Evolutionary conservation across 2,888 invertebrate genomes (phyloP).

Genomic region (Linnaemya vulpina): DNA sequence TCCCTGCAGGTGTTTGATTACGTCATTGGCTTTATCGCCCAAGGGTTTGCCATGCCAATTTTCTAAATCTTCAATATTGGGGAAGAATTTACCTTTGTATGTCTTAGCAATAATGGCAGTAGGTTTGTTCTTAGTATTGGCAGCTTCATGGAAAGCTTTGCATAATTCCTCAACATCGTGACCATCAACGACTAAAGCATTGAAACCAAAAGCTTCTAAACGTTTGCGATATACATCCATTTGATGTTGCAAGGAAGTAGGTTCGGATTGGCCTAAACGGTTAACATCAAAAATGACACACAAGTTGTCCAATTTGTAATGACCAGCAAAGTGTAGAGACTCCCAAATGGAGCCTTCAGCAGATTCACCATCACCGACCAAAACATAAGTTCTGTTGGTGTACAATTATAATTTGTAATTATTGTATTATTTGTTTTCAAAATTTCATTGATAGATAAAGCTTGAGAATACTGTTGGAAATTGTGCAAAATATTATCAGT

Average conservation of each 20-base stretch:
- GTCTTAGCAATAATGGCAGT: slow-evolving; percentile 98
- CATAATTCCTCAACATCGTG: slow-evolving; percentile 96
- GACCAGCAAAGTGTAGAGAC: slow-evolving; percentile 96
- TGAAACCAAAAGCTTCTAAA: slow-evolving; percentile 94
- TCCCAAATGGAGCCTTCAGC: slow-evolving; percentile 99
- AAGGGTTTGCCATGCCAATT: slow-evolving; percentile 99
- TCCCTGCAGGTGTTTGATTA: slow-evolving; percentile 87
- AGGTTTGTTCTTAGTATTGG: slow-evolving; percentile 90
- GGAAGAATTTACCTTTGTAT: slow-evolving; percentile 95
- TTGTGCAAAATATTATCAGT: too few relatives aligned
- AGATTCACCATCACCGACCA: slow-evolving; percentile 99
- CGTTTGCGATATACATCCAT: slow-evolving; percentile 92
- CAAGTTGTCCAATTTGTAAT: slow-evolving; percentile 97
- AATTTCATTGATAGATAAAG: not conserved
- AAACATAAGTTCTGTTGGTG: slow-evolving; percentile 92
- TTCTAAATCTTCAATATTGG: slow-evolving; percentile 94
- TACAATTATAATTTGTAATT: not conserved
- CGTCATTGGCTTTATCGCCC: slow-evolving; percentile 90
- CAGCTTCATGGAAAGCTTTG: slow-evolving; percentile 93
- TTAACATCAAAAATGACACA: slow-evolving; percentile 99
- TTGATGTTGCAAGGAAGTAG: slow-evolving; percentile 96
- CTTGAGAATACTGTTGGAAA: too few relatives aligned
- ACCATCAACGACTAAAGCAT: slow-evolving; percentile 96
- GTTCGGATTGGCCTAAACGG: slow-evolving; percentile 98
- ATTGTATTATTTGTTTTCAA: not conserved